A percentile compares a stretch with the other conserved stretches of the same genome.
Conservation (phyloP, 1,140 invertebrate species). For the Ostrea denselamellosa region DNA sequence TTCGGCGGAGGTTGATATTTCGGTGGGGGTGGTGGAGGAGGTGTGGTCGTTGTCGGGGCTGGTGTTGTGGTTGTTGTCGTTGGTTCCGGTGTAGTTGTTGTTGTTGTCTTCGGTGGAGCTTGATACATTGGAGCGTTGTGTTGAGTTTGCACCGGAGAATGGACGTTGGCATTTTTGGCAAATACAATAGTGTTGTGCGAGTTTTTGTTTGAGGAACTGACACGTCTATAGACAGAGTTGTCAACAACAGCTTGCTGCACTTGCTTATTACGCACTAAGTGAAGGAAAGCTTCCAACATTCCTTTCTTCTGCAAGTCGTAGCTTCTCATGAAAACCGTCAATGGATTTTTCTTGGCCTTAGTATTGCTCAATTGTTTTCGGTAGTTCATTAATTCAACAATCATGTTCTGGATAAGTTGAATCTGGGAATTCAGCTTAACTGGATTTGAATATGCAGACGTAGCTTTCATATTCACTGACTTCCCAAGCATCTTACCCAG, state of each 20-base stretch:
- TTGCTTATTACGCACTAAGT: background rate
- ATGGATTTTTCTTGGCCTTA: constrained; percentile 1
- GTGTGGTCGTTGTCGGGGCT: background rate
- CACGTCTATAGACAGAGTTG: background rate
- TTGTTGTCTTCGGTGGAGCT: background rate
- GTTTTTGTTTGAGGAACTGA: constrained; percentile 8
- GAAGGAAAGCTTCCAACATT: constrained; percentile 14
- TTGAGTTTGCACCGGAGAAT: constrained; percentile 24
- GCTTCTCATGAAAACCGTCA: constrained; percentile 16
- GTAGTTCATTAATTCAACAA: constrained; percentile 16
- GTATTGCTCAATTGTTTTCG: background rate
- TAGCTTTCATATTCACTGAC: constrained; percentile 7
- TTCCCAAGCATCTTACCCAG: background rate
- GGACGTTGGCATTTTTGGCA: constrained; percentile 20
- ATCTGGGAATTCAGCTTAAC: background rate
- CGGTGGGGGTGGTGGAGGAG: background rate
- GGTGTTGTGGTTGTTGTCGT: constrained; percentile 19
- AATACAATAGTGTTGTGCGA: constrained; percentile 23
- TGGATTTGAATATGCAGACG: background rate
- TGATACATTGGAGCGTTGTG: constrained; percentile 22
- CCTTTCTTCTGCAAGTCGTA: constrained; percentile 21
- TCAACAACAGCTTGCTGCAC: background rate
- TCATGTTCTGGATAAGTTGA: constrained; percentile 38
- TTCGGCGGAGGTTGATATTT: constrained; percentile 1
- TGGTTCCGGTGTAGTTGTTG: background rate